Evolutionary conservation across 2,888 invertebrate species (phyloP).

Genomic region (Lysandra bellargus): DNA sequence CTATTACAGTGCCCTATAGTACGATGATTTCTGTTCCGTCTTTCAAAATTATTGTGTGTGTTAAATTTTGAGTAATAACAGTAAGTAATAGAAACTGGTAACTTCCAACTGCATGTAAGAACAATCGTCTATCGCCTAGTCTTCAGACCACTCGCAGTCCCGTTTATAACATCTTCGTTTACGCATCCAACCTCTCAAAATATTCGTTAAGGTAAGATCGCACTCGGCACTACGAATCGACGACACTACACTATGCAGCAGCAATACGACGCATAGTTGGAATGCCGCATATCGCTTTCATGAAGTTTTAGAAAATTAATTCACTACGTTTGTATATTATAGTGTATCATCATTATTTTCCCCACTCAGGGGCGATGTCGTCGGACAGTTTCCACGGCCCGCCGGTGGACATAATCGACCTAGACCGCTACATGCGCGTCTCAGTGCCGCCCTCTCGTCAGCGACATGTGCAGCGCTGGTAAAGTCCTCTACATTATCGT

Average conservation of each 20-base stretch:
- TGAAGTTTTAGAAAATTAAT: no score
- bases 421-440: conserved; percentile 67
- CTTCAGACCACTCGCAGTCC: no score
- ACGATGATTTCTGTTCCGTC: neutral
- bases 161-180: no score
- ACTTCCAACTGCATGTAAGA: neutral
- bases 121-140: neutral
- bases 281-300: no score
- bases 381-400: conserved; percentile 40
- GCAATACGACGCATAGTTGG: no score
- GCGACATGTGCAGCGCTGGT: conserved; percentile 32
- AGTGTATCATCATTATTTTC: neutral
- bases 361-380: conserved; percentile 2
- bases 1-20: neutral
- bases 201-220: no score
- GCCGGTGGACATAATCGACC: conserved; percentile 62
- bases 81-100: neutral
- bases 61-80: neutral
- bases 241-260: no score
- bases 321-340: neutral
- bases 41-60: neutral
- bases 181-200: no score
- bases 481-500: neutral
- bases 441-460: conserved; percentile 49
- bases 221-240: no score